These are phyloP conservation scores for Tricholaema leucomelas DNA, from an alignment of 2,113 vertebrate genomes.

Conservation along the genomic window DNA sequence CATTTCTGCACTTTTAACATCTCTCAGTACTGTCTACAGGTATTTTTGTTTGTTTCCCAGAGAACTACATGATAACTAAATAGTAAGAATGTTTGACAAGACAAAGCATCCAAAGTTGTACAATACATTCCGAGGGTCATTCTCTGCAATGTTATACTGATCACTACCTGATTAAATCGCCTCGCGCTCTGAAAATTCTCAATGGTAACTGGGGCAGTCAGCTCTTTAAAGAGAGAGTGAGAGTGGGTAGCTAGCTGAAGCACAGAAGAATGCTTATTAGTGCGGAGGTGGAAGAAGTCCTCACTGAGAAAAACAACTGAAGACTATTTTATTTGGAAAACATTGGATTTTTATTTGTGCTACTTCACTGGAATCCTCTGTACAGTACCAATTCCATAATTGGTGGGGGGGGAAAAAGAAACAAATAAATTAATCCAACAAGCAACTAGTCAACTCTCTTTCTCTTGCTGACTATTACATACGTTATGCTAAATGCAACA, in stretches of 20 bases:
- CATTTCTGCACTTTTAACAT: not conserved
- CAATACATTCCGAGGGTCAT: constrained; percentile 20
- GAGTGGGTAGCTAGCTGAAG: constrained; percentile 48
- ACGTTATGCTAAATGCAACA: not conserved
- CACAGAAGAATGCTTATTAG: constrained; percentile 54
- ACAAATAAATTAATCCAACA: not conserved
- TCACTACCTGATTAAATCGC: constrained; percentile 39
- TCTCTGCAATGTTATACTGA: not conserved
- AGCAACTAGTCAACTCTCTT: not conserved
- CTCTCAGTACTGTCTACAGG: not conserved
- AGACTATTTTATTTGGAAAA: constrained; percentile 51
- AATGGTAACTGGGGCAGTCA: constrained; percentile 38
- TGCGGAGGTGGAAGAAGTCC: constrained; percentile 31
- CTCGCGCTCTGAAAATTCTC: constrained; percentile 47
- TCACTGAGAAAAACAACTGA: constrained; percentile 51
- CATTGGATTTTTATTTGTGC: constrained; percentile 29
- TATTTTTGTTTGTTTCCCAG: not conserved
- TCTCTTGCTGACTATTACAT: not conserved
- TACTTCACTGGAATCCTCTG: not conserved
- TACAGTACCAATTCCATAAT: not conserved
- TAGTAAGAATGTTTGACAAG: not conserved
- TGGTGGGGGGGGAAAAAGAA: rapidly evolving
- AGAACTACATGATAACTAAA: not conserved
- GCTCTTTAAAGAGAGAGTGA: constrained; percentile 45
- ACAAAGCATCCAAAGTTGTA: constrained; percentile 2